Conservation (phyloP, 2,113 vertebrate species). For the Nerophis ophidion region DNA sequence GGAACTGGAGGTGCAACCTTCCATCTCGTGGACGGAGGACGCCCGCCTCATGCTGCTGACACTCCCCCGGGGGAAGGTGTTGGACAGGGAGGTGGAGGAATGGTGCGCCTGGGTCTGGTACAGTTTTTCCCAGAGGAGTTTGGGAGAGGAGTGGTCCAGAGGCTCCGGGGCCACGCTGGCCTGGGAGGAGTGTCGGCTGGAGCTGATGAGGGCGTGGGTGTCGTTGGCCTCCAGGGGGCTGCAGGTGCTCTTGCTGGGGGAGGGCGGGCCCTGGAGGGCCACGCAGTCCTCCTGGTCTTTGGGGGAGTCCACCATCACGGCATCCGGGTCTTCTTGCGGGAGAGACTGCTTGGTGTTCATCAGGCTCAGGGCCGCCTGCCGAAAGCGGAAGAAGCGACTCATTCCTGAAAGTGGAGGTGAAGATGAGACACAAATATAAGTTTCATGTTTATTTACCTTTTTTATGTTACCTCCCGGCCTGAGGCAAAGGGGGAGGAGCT, state of each 20-base stretch:
- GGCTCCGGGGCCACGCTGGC: constrained; percentile 81
- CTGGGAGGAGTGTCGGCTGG: constrained; percentile 82
- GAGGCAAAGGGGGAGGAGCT: no score
- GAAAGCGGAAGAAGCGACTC: constrained; percentile 90
- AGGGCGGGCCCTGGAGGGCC: constrained; percentile 88
- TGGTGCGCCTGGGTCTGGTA: constrained; percentile 82
- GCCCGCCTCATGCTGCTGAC: constrained; percentile 89
- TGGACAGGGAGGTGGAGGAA: constrained; percentile 81
- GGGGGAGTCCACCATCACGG: constrained; percentile 88
- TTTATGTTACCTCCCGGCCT: no score
- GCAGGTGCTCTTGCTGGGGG: constrained; percentile 87
- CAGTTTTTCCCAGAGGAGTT: constrained; percentile 81
- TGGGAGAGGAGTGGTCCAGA: constrained; percentile 90
- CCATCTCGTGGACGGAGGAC: constrained; percentile 94
- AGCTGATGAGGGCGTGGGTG: constrained; percentile 87
- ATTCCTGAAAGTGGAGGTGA: constrained; percentile 39
- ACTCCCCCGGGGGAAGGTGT: constrained; percentile 87
- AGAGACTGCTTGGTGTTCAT: constrained; percentile 89
- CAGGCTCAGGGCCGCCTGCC: constrained; percentile 84
- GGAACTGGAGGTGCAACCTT: constrained; percentile 83
- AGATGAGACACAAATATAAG: no score
- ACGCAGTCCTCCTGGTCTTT: constrained; percentile 85
- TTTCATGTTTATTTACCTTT: no score
- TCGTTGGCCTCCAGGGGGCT: constrained; percentile 88
- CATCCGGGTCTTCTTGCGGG: constrained; percentile 94